Conservation (phyloP, 1,140 invertebrate species). For the Dreissena polymorpha region DNA sequence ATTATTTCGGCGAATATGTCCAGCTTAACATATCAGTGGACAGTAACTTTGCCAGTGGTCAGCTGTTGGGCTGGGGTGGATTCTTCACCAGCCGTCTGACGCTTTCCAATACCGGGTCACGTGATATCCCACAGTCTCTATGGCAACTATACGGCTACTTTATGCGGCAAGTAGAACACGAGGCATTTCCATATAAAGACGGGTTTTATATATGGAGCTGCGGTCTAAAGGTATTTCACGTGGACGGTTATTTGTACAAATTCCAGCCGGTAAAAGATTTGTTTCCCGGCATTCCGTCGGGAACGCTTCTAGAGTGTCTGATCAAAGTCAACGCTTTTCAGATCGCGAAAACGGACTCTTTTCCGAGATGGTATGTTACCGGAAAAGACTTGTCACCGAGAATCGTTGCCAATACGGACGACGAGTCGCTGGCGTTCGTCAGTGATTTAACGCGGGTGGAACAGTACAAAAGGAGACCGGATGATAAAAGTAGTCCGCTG, state of each 20-base stretch:
- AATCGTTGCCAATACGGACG: conserved; percentile 26
- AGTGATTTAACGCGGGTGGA: conserved; percentile 17
- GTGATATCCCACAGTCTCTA: not conserved
- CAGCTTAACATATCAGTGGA: conserved; percentile 18
- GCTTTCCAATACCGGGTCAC: conserved; percentile 14
- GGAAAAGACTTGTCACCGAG: conserved; percentile 3
- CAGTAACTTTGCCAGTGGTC: conserved; percentile 33
- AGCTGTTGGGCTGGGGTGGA: not conserved
- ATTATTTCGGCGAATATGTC: conserved; percentile 36
- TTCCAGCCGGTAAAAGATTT: conserved; percentile 14
- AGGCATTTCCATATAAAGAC: conserved; percentile 8
- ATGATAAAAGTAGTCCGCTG: conserved; percentile 22
- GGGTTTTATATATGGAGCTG: conserved; percentile 28
- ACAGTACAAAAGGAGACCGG: conserved; percentile 20
- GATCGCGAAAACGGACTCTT: conserved; percentile 27
- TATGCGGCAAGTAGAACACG: conserved; percentile 16
- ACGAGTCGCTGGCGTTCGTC: conserved; percentile 31
- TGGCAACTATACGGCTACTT: conserved; percentile 47
- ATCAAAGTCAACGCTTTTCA: conserved; percentile 17
- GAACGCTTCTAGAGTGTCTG: not conserved
- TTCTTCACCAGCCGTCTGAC: not conserved
- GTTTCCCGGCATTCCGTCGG: conserved; percentile 15
- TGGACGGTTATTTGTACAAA: conserved; percentile 38
- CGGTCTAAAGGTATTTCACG: conserved; percentile 34
- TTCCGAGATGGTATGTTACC: conserved; percentile 46